Conservation (phyloP, 2,888 invertebrate genomes). For the Mesoligia furuncula region DNA sequence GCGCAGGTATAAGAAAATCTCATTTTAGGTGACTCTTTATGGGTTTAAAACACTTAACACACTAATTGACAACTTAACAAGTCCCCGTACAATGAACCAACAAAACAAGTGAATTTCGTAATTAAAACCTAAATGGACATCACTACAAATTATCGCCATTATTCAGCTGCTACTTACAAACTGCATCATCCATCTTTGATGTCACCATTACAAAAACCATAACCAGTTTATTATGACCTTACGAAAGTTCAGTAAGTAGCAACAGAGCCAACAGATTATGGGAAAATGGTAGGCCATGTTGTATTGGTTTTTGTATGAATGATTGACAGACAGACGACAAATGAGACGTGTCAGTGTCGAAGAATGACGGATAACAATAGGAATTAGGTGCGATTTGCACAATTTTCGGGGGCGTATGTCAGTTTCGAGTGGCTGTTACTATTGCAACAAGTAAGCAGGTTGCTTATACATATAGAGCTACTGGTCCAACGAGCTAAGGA, state of each 20-base stretch:
- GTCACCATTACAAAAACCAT: slow-evolving; percentile 28
- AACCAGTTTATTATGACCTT: slow-evolving; percentile 47
- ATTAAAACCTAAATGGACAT: slow-evolving; percentile 45
- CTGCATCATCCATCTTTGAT: slow-evolving; percentile 47
- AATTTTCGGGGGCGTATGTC: slow-evolving; percentile 36
- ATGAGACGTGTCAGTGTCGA: slow-evolving; percentile 67
- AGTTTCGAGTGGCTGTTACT: not conserved
- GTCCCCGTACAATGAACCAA: not conserved
- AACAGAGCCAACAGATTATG: not conserved
- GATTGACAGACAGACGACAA: slow-evolving; percentile 67
- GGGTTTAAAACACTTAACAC: not conserved
- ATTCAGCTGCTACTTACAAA: slow-evolving; percentile 46
- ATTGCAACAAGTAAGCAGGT: not conserved
- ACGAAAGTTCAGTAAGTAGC: slow-evolving; percentile 5
- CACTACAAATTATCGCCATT: slow-evolving; percentile 54
- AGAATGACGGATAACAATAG: slow-evolving; percentile 62
- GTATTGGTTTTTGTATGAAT: slow-evolving; percentile 54
- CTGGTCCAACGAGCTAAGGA: not conserved
- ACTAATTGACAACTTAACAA: not conserved
- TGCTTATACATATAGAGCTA: not conserved
- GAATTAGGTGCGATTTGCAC: slow-evolving; percentile 46
- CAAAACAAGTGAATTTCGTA: slow-evolving; percentile 30
- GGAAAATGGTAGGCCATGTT: slow-evolving; percentile 16
- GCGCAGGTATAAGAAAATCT: not conserved
- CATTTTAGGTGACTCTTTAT: not conserved